Conservation (phyloP, 1,140 invertebrate genomes). For the Caenorhabditis briggsae region DNA sequence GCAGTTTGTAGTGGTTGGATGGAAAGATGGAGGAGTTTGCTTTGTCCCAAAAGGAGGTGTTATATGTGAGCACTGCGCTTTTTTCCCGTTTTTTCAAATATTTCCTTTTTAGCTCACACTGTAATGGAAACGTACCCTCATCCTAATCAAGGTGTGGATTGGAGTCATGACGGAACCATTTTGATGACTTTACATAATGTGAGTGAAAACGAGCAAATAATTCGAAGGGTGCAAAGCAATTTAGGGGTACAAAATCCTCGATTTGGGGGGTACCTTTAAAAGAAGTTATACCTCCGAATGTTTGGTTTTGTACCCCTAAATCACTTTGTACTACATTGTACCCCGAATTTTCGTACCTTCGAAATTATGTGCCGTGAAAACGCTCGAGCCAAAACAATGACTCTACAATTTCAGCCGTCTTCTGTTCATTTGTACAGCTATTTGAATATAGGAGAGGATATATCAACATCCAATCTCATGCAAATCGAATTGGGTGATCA, state of each 20-base stretch:
- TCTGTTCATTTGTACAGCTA: conserved; percentile 19
- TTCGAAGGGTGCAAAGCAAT: no score
- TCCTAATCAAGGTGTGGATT: conserved; percentile 21
- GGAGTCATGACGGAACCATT: conserved; percentile 24
- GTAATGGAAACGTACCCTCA: conserved; percentile 6
- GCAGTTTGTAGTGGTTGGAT: conserved; percentile 4
- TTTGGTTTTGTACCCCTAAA: no score
- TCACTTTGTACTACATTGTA: no score
- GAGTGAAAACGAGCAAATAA: no score
- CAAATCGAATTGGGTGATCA: conserved; percentile 28
- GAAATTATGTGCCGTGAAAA: no score
- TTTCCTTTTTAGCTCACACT: neutral
- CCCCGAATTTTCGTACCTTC: no score
- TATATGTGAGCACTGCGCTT: neutral
- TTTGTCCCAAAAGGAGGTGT: conserved; percentile 16
- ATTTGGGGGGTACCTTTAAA: no score
- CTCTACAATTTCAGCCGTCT: neutral
- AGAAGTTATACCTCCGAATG: no score
- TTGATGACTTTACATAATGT: conserved; percentile 38
- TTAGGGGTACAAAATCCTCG: no score
- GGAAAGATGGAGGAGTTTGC: conserved; percentile 14
- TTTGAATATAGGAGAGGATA: neutral
- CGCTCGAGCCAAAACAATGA: neutral
- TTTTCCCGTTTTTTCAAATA: neutral
- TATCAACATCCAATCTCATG: conserved; percentile 8